Percentiles rank a stretch among this genome's conserved stretches.
Evolutionary conservation across 2,888 invertebrate genomes (phyloP).

Genomic region (Dicroscelio sp.): DNA sequence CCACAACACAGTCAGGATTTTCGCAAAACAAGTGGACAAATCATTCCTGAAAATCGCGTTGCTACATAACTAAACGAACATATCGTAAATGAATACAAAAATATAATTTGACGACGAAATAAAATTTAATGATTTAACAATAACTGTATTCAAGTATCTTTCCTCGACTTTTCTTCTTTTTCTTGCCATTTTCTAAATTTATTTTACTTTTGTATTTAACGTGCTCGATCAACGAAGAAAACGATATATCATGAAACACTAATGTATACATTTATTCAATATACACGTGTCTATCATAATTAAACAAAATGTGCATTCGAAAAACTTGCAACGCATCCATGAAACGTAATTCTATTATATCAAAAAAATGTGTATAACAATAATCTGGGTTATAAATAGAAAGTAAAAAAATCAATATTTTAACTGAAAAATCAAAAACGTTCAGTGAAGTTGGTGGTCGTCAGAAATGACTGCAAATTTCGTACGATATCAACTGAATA

Average conservation of each 20-base stretch:
- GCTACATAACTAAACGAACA: conserved; percentile 31
- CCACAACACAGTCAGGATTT: too few relatives aligned
- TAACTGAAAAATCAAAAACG: too few relatives aligned
- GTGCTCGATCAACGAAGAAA: conserved; percentile 72
- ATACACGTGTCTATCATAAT: conserved; percentile 53
- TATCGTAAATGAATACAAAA: conserved; percentile 54
- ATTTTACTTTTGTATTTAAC: too few relatives aligned
- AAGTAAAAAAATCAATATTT: too few relatives aligned
- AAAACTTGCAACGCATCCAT: conserved; percentile 61
- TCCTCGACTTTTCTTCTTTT: conserved; percentile 16
- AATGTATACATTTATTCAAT: conserved; percentile 51
- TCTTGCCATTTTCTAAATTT: neutral
- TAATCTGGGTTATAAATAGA: neutral
- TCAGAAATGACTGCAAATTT: too few relatives aligned
- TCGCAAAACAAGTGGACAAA: too few relatives aligned
- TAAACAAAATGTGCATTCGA: conserved; percentile 71
- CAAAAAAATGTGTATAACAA: conserved; percentile 44
- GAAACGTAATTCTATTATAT: conserved; percentile 60
- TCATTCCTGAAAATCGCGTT: neutral
- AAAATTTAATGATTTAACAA: conserved; percentile 51
- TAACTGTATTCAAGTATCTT: conserved; percentile 31
- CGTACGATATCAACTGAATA: too few relatives aligned
- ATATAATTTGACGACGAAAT: conserved; percentile 58
- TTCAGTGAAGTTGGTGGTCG: too few relatives aligned
- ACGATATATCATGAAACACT: conserved; percentile 47